Evolutionary conservation across 2,113 vertebrate genomes (phyloP).

Genomic region (Gymnocephalus cernua): DNA sequence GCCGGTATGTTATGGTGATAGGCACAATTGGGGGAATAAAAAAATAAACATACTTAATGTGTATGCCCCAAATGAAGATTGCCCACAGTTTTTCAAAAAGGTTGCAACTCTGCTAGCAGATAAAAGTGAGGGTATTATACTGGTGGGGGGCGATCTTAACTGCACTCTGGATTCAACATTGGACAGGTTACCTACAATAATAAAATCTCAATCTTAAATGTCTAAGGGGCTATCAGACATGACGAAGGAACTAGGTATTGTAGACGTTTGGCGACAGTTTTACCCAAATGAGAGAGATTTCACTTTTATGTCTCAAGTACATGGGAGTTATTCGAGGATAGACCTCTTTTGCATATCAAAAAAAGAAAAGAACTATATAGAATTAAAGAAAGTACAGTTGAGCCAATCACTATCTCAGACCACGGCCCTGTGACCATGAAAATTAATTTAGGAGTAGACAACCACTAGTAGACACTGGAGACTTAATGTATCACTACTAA

Average conservation of each 20-base stretch:
- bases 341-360: not conserved
- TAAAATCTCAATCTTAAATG: not conserved
- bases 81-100: not conserved
- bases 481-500: not conserved
- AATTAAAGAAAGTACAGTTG: not conserved
- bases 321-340: not conserved
- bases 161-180: too few relatives aligned
- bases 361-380: not conserved
- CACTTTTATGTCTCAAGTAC: conserved; percentile 4
- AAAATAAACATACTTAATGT: not conserved
- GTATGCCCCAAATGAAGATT: not conserved
- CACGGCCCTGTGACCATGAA: not conserved
- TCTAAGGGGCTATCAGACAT: not conserved
- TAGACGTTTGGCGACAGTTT: not conserved
- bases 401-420: not conserved
- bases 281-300: conserved; percentile 3
- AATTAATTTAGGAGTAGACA: not conserved
- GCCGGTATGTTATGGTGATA: not conserved
- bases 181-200: not conserved
- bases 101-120: not conserved
- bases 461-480: not conserved
- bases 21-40: not conserved
- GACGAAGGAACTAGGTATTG: not conserved
- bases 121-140: not conserved
- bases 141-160: too few relatives aligned